Percentiles rank a stretch among this genome's conserved stretches.
These are phyloP conservation scores for Notamacropus eugenii DNA, from an alignment of 2,797 vertebrate species.

Conservation along the genomic window DNA sequence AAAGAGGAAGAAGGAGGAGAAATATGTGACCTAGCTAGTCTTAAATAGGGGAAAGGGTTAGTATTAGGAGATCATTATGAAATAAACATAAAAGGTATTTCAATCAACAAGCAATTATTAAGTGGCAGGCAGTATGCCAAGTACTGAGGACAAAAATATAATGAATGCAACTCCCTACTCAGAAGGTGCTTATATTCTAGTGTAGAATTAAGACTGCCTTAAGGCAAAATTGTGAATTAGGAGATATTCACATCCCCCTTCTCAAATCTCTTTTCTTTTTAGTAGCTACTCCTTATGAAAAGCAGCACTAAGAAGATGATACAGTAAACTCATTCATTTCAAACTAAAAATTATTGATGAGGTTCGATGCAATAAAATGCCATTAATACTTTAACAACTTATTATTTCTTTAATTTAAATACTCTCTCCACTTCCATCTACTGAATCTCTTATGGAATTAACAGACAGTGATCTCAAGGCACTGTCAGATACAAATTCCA, in stretches of 20 bases:
- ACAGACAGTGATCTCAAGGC: neutral
- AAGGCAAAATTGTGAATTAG: neutral
- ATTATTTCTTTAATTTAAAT: neutral
- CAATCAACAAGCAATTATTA: neutral
- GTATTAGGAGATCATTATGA: neutral
- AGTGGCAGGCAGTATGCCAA: neutral
- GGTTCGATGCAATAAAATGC: neutral
- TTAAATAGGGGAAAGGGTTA: neutral
- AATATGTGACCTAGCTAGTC: neutral
- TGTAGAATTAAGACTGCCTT: neutral
- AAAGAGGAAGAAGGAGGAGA: neutral
- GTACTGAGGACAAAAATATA: neutral
- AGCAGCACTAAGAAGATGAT: neutral
- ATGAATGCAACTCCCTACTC: neutral
- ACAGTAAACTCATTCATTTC: neutral
- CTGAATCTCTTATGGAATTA: neutral
- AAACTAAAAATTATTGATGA: neutral
- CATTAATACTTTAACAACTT: neutral
- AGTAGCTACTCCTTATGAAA: neutral
- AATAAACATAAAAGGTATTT: neutral
- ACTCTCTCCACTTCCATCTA: neutral
- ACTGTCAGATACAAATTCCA: neutral
- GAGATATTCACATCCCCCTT: neutral
- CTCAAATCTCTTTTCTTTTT: neutral
- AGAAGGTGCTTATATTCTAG: neutral